Percentiles rank a stretch among this genome's conserved stretches.
phyloP scores from a whole-genome alignment of 2,888 invertebrate genomes.

The Microdon myrmicae region DNA sequence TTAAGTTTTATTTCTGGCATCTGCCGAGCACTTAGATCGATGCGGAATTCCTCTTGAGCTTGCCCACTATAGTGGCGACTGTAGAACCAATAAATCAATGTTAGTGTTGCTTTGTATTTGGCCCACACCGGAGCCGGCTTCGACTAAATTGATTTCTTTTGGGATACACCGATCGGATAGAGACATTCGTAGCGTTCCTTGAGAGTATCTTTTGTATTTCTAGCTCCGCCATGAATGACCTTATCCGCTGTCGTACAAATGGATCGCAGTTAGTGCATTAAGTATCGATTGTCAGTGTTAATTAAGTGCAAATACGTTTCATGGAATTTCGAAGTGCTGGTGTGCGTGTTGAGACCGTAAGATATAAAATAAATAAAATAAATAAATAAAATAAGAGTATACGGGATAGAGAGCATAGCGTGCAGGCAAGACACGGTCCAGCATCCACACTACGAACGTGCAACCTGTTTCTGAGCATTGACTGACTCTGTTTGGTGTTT shows the following conservation, averaged over 20 bases:
- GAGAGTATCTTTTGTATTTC: slow-evolving; percentile 2
- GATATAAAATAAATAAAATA: slow-evolving; percentile 4
- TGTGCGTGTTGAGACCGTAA: slow-evolving; percentile 26
- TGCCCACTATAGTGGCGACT: slow-evolving; percentile 1
- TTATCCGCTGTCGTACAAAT: slow-evolving; percentile 15
- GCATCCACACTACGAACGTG: no score
- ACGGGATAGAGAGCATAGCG: slow-evolving; percentile 14
- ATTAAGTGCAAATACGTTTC: slow-evolving; percentile 49
- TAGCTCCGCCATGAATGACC: slow-evolving; percentile 29
- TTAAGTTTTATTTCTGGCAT: not conserved
- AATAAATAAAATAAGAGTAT: slow-evolving; percentile 1
- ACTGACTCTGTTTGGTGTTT: no score
- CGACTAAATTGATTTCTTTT: slow-evolving; percentile 21
- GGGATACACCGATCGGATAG: not conserved
- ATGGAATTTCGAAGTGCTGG: slow-evolving; percentile 19
- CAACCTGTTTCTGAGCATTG: slow-evolving; percentile 49
- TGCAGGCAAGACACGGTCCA: no score
- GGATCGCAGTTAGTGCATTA: slow-evolving; percentile 14
- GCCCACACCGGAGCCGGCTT: slow-evolving; percentile 19
- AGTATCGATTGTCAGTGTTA: slow-evolving; percentile 36
- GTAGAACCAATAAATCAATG: slow-evolving; percentile 1
- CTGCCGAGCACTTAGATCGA: slow-evolving; percentile 10
- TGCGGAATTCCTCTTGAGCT: slow-evolving; percentile 25
- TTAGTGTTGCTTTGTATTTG: slow-evolving; percentile 13
- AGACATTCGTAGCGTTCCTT: not conserved